These are phyloP conservation scores for Oryzias melastigma DNA, from an alignment of 2,113 vertebrate genomes.

Conservation along the genomic window DNA sequence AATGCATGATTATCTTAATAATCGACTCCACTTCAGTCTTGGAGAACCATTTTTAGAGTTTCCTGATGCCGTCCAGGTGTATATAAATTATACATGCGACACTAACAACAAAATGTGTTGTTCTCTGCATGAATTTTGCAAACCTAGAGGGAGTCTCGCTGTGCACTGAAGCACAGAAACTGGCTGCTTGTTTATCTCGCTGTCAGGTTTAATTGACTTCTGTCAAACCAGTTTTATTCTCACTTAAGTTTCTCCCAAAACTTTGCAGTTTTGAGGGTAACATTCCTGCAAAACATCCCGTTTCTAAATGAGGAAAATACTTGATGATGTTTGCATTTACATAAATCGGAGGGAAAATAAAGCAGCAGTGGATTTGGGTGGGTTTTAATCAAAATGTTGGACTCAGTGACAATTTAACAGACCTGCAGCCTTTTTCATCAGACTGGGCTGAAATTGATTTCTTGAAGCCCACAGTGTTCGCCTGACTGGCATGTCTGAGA, in stretches of 20 bases:
- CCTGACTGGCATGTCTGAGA: constrained; percentile 33
- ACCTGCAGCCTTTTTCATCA: constrained; percentile 54
- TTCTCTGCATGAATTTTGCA: no score
- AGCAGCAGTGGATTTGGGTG: constrained; percentile 6
- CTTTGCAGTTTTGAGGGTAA: not conserved
- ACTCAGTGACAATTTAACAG: constrained; percentile 30
- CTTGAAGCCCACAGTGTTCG: constrained; percentile 40
- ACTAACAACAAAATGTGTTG: no score
- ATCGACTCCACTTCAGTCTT: no score
- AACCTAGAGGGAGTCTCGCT: no score
- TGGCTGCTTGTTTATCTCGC: no score
- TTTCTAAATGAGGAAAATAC: constrained; percentile 37
- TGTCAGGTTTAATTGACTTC: no score
- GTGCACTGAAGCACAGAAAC: no score
- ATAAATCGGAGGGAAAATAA: constrained; percentile 6
- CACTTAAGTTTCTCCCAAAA: constrained; percentile 4
- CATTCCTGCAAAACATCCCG: constrained; percentile 22
- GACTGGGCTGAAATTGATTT: constrained; percentile 55
- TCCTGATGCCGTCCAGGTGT: no score
- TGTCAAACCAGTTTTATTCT: no score
- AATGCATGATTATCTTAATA: no score
- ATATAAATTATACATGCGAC: no score
- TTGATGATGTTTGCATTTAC: constrained; percentile 46
- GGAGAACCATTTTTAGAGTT: no score
- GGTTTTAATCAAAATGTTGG: constrained; percentile 11